Percentiles rank a stretch among this genome's conserved stretches.
Conservation (phyloP, 2,888 invertebrate genomes). For the Campoplex capitator region DNA sequence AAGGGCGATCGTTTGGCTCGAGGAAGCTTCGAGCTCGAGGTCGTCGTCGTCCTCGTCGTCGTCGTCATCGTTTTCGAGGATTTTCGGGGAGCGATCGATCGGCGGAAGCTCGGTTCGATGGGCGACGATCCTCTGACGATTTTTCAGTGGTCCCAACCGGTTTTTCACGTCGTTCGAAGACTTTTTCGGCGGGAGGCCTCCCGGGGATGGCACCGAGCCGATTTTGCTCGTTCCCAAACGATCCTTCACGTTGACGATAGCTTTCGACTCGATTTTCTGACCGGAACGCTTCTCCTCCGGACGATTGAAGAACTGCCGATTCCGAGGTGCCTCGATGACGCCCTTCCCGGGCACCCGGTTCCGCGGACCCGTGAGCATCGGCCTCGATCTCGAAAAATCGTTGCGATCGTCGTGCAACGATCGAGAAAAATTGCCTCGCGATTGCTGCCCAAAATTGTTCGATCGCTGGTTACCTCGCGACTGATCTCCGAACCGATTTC, state of each 20-base stretch:
- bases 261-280: slow-evolving; percentile 57
- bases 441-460: slow-evolving; percentile 58
- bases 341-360: neutral
- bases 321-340: neutral
- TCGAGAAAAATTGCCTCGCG: slow-evolving; percentile 61
- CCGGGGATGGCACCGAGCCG: slow-evolving; percentile 13
- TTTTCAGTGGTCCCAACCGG: slow-evolving; percentile 74
- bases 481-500: slow-evolving; percentile 68
- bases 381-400: neutral
- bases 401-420: slow-evolving; percentile 42
- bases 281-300: slow-evolving; percentile 66
- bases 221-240: slow-evolving; percentile 75
- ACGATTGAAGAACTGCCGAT: slow-evolving; percentile 66
- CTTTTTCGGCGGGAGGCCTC: neutral
- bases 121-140: slow-evolving; percentile 39
- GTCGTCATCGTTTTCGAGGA: slow-evolving; percentile 86
- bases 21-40: slow-evolving; percentile 76
- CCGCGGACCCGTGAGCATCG: neutral
- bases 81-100: slow-evolving; percentile 77
- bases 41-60: slow-evolving; percentile 87
- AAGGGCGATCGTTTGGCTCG: slow-evolving; percentile 72
- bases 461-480: slow-evolving; percentile 49
- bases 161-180: slow-evolving; percentile 79
- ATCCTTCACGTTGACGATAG: slow-evolving; percentile 77
- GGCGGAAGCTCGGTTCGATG: neutral